These are phyloP conservation scores for Bugulina stolonifera DNA, from an alignment of 2,888 invertebrate species.

Conservation along the genomic window DNA sequence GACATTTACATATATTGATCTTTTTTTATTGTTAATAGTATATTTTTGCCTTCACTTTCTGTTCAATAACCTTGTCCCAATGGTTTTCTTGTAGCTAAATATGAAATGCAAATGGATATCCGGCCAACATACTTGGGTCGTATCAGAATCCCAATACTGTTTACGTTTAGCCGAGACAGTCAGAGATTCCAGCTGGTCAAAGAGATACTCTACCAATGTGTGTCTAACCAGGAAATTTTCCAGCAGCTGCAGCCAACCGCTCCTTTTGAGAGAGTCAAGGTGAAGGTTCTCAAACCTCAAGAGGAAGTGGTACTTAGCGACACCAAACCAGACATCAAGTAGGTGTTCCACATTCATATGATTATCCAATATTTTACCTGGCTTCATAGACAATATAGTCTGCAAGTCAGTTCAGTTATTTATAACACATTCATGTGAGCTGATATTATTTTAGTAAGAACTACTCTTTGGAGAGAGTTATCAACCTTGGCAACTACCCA, in stretches of 20 bases:
- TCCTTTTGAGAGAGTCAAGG: not conserved
- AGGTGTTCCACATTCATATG: not conserved
- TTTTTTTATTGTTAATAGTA: too few species aligned
- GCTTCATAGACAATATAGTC: too few species aligned
- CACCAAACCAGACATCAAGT: slow-evolving; percentile 8
- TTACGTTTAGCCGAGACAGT: not conserved
- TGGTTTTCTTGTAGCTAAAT: not conserved
- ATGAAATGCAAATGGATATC: not conserved
- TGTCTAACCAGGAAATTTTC: not conserved
- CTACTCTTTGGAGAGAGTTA: not conserved
- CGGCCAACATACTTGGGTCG: not conserved
- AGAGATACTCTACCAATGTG: not conserved
- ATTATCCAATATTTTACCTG: not conserved
- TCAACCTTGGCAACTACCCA: not conserved
- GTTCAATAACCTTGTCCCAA: too few species aligned
- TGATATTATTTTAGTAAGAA: not conserved
- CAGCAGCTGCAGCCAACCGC: not conserved
- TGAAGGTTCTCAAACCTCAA: too few species aligned
- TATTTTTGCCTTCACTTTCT: too few species aligned
- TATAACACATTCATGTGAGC: not conserved
- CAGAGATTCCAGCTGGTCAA: not conserved
- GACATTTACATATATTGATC: too few species aligned
- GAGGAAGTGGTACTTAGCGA: not conserved
- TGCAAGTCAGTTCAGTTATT: too few species aligned
- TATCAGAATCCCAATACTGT: not conserved